phyloP scores from a whole-genome alignment of 2,888 invertebrate genomes.

The Copidosoma aretas region DNA sequence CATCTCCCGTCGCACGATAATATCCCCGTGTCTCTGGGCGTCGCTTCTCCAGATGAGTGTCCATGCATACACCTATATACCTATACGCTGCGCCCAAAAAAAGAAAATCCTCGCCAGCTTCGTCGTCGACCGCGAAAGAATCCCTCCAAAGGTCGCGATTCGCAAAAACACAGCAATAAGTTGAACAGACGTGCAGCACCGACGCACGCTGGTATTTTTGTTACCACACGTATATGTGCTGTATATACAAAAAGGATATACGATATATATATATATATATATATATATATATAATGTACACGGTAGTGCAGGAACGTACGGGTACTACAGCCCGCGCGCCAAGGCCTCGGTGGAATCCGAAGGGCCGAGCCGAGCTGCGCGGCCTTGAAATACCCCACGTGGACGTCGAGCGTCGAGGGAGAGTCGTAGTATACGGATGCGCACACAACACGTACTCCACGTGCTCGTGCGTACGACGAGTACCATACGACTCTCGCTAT shows the following conservation, averaged over 20 bases:
- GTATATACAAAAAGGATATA: not conserved
- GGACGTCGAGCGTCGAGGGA: not conserved
- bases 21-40: too few relatives aligned
- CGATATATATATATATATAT: too few relatives aligned
- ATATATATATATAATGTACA: too few relatives aligned
- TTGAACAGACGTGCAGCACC: not conserved
- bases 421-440: not conserved
- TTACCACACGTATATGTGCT: not conserved
- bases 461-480: too few relatives aligned
- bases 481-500: too few relatives aligned
- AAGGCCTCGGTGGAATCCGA: not conserved
- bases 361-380: not conserved
- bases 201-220: not conserved
- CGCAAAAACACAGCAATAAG: not conserved
- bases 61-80: too few relatives aligned
- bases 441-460: not conserved
- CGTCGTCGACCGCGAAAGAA: too few relatives aligned
- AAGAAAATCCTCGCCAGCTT: too few relatives aligned
- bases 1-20: too few relatives aligned
- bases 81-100: too few relatives aligned
- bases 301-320: too few relatives aligned
- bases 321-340: conserved; percentile 1
- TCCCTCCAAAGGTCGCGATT: not conserved
- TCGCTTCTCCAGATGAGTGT: too few relatives aligned
- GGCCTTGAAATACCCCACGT: not conserved